Conservation (phyloP, 2,113 vertebrate genomes). For the Cichladusa arquata region DNA sequence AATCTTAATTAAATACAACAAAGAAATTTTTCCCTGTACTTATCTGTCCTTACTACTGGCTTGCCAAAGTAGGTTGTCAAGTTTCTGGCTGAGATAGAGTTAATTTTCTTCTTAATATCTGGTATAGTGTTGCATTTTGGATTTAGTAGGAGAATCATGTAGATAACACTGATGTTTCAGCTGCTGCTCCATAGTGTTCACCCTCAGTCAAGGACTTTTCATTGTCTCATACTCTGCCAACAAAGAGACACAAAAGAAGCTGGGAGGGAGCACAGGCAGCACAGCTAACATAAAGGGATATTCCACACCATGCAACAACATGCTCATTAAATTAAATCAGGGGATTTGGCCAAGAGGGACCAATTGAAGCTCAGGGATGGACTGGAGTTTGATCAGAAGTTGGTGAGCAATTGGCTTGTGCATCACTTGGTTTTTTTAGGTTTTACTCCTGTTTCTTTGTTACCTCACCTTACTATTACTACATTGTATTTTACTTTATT, state of each 20-base stretch:
- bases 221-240: background rate
- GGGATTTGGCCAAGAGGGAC: background rate
- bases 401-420: background rate
- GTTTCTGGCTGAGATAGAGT: background rate
- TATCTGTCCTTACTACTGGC: background rate
- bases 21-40: background rate
- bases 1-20: background rate
- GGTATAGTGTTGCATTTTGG: background rate
- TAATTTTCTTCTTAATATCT: background rate
- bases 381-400: background rate
- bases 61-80: background rate
- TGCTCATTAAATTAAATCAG: background rate
- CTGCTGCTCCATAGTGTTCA: background rate
- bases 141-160: background rate
- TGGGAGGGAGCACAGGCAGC: background rate
- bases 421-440: background rate
- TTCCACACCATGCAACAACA: background rate
- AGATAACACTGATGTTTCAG: background rate
- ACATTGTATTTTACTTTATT: background rate
- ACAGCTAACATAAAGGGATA: background rate
- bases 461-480: background rate
- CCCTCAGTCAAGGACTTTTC: background rate
- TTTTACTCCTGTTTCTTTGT: background rate
- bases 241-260: background rate
- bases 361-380: background rate